These are phyloP conservation scores for Aleadryas rufinucha DNA, from an alignment of 2,113 vertebrate genomes.

Conservation along the genomic window DNA sequence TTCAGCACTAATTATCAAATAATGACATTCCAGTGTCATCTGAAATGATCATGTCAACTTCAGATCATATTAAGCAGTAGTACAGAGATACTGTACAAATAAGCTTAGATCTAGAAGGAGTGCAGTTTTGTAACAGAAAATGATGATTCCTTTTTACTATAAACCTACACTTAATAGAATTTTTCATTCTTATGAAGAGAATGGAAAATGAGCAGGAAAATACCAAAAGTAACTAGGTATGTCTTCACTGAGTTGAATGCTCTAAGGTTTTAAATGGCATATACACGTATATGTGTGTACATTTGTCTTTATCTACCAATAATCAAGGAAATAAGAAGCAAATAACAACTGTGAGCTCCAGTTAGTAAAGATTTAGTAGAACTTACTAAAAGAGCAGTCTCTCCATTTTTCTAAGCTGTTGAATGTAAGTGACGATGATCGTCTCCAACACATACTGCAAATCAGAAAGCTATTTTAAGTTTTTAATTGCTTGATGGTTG, in stretches of 20 bases:
- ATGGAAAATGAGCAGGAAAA: not conserved
- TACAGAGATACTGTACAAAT: not conserved
- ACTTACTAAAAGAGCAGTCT: not conserved
- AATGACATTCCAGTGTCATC: not conserved
- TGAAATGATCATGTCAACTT: not conserved
- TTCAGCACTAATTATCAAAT: not conserved
- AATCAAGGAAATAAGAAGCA: not conserved
- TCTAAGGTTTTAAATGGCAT: not conserved
- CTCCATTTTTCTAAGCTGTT: not conserved
- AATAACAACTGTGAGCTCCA: not conserved
- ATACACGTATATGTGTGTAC: not conserved
- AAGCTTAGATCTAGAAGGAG: not conserved
- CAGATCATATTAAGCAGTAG: not conserved
- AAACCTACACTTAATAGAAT: not conserved
- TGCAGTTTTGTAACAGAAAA: not conserved
- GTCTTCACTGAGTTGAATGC: not conserved
- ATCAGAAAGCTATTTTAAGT: not conserved
- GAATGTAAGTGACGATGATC: not conserved
- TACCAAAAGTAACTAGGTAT: not conserved
- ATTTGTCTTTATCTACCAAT: not conserved
- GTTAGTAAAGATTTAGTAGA: not conserved
- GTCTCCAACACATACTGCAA: not conserved
- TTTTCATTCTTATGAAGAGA: not conserved
- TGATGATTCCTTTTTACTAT: not conserved
- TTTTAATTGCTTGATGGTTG: not conserved